Evolutionary conservation across 2,888 invertebrate species (phyloP).

Genomic region (Calliphora vomitoria): DNA sequence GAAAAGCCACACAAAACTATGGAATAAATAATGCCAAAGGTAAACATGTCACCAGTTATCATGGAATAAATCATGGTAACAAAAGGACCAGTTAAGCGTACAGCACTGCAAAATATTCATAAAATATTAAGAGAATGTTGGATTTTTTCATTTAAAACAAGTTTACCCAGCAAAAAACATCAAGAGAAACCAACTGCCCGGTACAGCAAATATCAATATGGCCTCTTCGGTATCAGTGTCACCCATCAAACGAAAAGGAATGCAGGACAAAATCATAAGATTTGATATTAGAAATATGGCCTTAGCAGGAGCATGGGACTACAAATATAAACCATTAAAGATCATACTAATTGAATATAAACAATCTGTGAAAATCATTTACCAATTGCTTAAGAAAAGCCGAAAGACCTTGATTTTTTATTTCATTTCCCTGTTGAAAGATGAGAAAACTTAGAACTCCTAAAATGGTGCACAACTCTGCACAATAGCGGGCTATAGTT

Average conservation of each 20-base stretch:
- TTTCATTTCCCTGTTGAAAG: slow-evolving; percentile 96
- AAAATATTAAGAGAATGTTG: neutral
- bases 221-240: slow-evolving; percentile 94
- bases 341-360: no score
- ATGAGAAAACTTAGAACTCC: slow-evolving; percentile 95
- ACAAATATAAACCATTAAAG: slow-evolving; percentile 49
- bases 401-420: slow-evolving; percentile 95
- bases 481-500: slow-evolving; percentile 88
- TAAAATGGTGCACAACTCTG: slow-evolving; percentile 93
- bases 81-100: slow-evolving; percentile 98
- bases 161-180: slow-evolving; percentile 99
- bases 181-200: slow-evolving; percentile 98
- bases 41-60: slow-evolving; percentile 99
- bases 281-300: slow-evolving; percentile 96
- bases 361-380: slow-evolving; percentile 76
- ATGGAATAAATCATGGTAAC: slow-evolving; percentile 99
- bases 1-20: slow-evolving; percentile 98
- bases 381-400: slow-evolving; percentile 97
- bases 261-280: slow-evolving; percentile 93
- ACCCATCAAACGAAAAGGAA: slow-evolving; percentile 92
- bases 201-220: slow-evolving; percentile 95
- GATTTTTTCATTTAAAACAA: neutral
- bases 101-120: slow-evolving; percentile 88
- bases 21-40: slow-evolving; percentile 98
- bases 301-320: slow-evolving; percentile 98